Evolutionary conservation across 2,113 vertebrate genomes (phyloP), one percentile per base, ranked within the genome.

Genomic region (Progne subis): DNA sequence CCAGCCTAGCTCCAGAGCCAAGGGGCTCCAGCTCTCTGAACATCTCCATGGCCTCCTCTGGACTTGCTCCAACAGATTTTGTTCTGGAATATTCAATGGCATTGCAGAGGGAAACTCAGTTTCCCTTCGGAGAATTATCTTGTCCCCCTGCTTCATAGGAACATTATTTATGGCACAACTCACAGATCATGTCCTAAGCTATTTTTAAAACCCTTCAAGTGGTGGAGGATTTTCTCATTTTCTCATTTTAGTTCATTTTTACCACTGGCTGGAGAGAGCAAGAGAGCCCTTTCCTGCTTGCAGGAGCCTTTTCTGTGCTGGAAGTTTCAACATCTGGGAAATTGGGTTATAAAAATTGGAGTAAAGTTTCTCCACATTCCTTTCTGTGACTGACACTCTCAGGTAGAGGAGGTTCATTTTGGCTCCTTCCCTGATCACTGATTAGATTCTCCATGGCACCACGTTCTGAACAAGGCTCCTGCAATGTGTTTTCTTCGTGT

Each of bases 61-160:
- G 34, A 83, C 34, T 49, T 70, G 25, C 28, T 77, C 47, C 63
- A 63, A 6, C 9, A 37, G 31, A 18, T 37, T 85, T 84, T 59
- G 5, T 4, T 1, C 4, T 6, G 28, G 4, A 0, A 10, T 7
- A 28, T 37, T 67, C 56, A 37, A 5, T 25, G 28, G 2, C 17
- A 39, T 14, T 39, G 24, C 17, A 64, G 26, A 80, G 17, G 44
- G 9, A 60, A 82, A n/a, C 12, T 69, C 29, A 16, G 4, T 49
- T 71, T 72, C 46, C 6, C 23, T 55, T 59, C 28, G 5, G 8
- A 11, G 8, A 60, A 60, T 28, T 9, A 19, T 47, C 4, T 8
- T 29, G 3, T 18, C 6, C 18, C 34, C 2, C 31, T 64, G 11
- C 19, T 79, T 59, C 44, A 56, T 3, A 16, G 34, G 4, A 84